Base-by-base conservation (phyloP, 2,888 invertebrate genomes). In the Drosophila quinaria region DNA sequence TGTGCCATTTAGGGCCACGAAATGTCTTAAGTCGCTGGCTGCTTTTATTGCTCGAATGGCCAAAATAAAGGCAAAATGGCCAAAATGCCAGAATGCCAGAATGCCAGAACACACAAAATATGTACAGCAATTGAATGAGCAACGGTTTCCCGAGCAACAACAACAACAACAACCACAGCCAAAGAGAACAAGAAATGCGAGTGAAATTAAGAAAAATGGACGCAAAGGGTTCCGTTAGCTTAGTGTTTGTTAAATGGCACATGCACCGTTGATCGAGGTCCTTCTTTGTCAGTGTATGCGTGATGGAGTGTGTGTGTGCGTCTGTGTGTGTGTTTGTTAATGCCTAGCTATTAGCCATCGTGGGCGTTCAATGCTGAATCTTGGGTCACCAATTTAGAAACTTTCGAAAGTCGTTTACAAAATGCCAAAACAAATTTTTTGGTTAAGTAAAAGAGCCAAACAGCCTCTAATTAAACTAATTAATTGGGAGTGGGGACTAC, bases 161-260 rank as follows among this genome's bases (percentile, higher is more conserved):
- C 6, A 11, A 15, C 11, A 11, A 22, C 22, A 22, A 22, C 25
- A 25, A 8, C 25, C 6, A 5, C 29, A 29, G 29, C 29, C 1
- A 25, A 19, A 11, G 13, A 13, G 33, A 17, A 33, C 31, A 65
- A 61, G 47, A 72, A 68, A 64, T 42, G 64, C 64, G 70, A 70
- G 65, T 60, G 78, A 76, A 85, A 85, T 87, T 85, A 87, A 78
- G 87, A 85, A 82, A 87, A 87, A 87, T 87, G 82, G 64, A 47
- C 74, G 51, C 85, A 87, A 85, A 87, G 85, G 85, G 87, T 78
- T 82, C 55, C 29, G 29, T 15, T 41, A 46, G 42, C 82, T 82
- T 69, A 74, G 82, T 78, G 80, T 85, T 85, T 85, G 84, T 82
- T 87, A 80, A 85, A 87, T 85, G 84, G 85, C 76, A 85, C 87